Evolutionary conservation across 2,888 invertebrate species (phyloP).

Genomic region (Volucella bombylans): DNA sequence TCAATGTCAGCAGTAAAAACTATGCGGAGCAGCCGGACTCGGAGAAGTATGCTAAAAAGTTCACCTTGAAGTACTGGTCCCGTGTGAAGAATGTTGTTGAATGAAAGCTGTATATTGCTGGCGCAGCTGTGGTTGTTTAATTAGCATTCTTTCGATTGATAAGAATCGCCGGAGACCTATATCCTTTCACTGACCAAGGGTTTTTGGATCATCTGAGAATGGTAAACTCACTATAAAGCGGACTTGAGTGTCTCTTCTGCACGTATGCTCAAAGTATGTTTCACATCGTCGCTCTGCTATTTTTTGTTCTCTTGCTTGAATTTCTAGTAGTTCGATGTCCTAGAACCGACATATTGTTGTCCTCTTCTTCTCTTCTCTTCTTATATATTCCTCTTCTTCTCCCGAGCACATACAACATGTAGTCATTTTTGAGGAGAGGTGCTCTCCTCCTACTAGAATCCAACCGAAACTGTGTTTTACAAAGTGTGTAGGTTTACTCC

Average conservation of each 20-base stretch:
- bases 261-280: background rate
- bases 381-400: too few species aligned
- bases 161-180: conserved; percentile 8
- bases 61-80: background rate
- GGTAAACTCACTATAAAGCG: background rate
- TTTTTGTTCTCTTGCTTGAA: background rate
- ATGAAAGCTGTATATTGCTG: background rate
- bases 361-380: too few species aligned
- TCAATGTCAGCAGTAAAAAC: conserved; percentile 53
- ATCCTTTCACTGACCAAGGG: conserved; percentile 11
- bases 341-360: background rate
- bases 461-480: background rate
- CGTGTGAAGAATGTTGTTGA: background rate
- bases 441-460: background rate
- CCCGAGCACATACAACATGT: background rate
- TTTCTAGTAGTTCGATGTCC: background rate
- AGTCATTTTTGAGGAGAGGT: background rate
- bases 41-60: background rate
- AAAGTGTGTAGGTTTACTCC: too few species aligned
- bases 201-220: conserved; percentile 15
- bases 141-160: background rate
- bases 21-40: background rate
- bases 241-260: background rate
- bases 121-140: background rate
- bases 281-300: background rate